phyloP scores from a whole-genome alignment of 1,140 invertebrate genomes.

The Drosophila lowei region DNA sequence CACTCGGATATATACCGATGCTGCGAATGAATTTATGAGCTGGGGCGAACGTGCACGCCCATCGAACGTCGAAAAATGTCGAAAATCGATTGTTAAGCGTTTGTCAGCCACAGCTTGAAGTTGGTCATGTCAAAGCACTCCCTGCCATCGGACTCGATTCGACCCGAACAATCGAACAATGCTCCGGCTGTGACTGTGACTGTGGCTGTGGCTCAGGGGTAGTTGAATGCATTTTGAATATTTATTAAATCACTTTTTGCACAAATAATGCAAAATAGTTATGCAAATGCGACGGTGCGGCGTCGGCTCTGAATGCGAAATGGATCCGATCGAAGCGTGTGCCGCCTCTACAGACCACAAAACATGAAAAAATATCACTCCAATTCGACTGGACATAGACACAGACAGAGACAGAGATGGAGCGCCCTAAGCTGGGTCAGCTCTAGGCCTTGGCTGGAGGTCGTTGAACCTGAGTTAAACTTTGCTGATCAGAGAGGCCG shows the following conservation, averaged over 20 bases:
- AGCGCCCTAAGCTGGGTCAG: not conserved
- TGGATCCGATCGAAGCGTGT: conserved; percentile 18
- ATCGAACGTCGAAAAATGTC: conserved; percentile 38
- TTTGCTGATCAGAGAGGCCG: too few species aligned
- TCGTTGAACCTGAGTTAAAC: conserved; percentile 9
- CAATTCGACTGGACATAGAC: conserved; percentile 11
- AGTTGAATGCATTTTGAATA: conserved; percentile 34
- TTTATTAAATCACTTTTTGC: conserved; percentile 35
- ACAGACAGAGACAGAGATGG: not conserved
- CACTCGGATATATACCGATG: conserved; percentile 24
- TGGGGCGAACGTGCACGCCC: conserved; percentile 20
- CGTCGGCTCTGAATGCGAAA: conserved; percentile 9
- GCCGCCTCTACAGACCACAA: conserved; percentile 9
- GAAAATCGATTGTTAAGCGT: conserved; percentile 69
- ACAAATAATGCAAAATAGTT: conserved; percentile 37
- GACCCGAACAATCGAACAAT: not conserved
- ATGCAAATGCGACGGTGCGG: conserved; percentile 35
- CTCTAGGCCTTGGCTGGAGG: not conserved
- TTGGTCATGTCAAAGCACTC: conserved; percentile 25
- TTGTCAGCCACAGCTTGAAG: conserved; percentile 55
- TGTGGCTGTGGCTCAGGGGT: not conserved
- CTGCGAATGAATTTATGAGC: conserved; percentile 68
- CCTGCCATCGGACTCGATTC: too few species aligned
- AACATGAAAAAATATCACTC: conserved; percentile 5
- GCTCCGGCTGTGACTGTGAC: too few species aligned